These are phyloP conservation scores for human (Homo sapiens) DNA, from an alignment of 2,113 vertebrate species.

Conservation along the genomic window DNA sequence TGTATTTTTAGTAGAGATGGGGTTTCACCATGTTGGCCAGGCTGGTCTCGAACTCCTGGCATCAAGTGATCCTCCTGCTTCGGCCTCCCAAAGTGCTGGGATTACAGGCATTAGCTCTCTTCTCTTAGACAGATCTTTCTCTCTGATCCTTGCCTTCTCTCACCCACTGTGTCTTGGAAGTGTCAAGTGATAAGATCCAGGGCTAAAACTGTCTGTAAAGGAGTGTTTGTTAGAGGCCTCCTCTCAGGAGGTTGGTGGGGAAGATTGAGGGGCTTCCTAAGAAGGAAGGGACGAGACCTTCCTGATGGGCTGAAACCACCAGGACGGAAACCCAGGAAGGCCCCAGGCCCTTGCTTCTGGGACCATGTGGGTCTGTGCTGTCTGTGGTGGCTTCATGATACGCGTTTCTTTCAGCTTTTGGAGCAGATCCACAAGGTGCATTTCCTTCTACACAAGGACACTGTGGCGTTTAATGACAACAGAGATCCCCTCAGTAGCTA, in stretches of 20 bases:
- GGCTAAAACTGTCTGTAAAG: not conserved
- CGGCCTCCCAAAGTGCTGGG: no score
- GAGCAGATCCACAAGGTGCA: slow-evolving; percentile 83
- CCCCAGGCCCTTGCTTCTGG: not conserved
- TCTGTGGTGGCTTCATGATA: not conserved
- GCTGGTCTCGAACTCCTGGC: no score
- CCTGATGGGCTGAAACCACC: not conserved
- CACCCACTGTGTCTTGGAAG: not conserved
- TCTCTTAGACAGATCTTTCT: not conserved
- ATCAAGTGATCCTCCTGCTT: no score
- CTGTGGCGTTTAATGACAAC: slow-evolving; percentile 83
- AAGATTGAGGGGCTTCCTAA: not conserved
- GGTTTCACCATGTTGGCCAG: no score
- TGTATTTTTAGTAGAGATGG: no score
- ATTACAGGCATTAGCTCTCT: not conserved
- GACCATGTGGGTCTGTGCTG: not conserved
- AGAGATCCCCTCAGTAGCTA: slow-evolving; percentile 84
- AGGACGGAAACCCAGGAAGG: not conserved
- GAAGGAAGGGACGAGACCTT: not conserved
- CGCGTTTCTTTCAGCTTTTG: slow-evolving; percentile 78
- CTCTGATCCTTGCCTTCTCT: not conserved
- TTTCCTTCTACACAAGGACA: slow-evolving; percentile 85
- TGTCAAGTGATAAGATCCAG: not conserved
- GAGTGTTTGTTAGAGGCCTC: not conserved
- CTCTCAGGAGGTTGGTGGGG: not conserved